Conservation (phyloP, 2,888 invertebrate genomes). For the Sarcophaga variegata region DNA sequence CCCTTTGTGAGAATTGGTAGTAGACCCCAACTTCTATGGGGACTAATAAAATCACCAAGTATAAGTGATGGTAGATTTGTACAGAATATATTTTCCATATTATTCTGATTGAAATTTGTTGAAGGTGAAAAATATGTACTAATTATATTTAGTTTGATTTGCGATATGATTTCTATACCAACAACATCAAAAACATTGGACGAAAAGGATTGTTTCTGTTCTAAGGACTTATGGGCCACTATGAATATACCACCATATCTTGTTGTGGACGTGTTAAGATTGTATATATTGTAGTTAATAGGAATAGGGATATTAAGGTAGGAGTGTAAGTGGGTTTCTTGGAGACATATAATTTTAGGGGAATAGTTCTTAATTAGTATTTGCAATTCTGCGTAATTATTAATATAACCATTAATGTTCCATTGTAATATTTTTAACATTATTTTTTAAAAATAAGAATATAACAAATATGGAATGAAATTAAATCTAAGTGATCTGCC, state of each 20-base stretch:
- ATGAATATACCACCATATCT: neutral
- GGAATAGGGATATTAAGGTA: neutral
- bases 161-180: constrained; percentile 22
- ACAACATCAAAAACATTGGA: neutral
- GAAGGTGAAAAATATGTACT: constrained; percentile 52
- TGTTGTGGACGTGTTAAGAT: neutral
- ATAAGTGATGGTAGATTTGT: too few species aligned
- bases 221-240: neutral
- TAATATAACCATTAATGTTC: neutral
- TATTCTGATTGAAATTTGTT: neutral
- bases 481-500: too few species aligned
- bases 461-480: too few species aligned
- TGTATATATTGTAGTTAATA: too few species aligned
- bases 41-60: too few species aligned
- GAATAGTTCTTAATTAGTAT: neutral
- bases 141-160: constrained; percentile 58
- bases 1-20: neutral
- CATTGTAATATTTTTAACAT: too few species aligned
- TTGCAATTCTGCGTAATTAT: neutral
- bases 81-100: too few species aligned
- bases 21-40: too few species aligned
- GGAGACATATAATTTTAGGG: too few species aligned
- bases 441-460: too few species aligned
- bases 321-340: neutral
- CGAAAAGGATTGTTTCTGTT: neutral